Base-by-base conservation (phyloP, 2,888 invertebrate species). In the Ophonus ardosiacus region DNA sequence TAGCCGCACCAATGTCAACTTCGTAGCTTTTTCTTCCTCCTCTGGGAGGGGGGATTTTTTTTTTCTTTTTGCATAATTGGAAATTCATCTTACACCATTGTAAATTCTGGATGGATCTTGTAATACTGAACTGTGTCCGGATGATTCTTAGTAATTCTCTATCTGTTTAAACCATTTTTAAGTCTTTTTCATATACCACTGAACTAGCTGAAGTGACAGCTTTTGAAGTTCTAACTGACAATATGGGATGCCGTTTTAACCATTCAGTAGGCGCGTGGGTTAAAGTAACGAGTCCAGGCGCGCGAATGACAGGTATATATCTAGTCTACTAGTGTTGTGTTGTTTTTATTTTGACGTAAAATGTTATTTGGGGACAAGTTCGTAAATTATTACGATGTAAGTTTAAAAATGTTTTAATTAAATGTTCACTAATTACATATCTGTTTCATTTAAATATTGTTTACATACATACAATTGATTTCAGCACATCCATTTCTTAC, bases 131-230 rank as follows among this genome's bases (percentile, higher is more conserved):
- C n/a, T n/a, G n/a, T n/a, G n/a, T n/a, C n/a, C n/a, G n/a, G n/a
- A n/a, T n/a, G n/a, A n/a, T n/a, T n/a, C n/a, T n/a, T n/a, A n/a
- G n/a, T n/a, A n/a, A n/a, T n/a, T n/a, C n/a, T n/a, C n/a, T n/a
- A n/a, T n/a, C n/a, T n/a, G n/a, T n/a, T n/a, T n/a, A n/a, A n/a
- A n/a, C n/a, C n/a, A n/a, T n/a, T n/a, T n/a, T n/a, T n/a, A n/a
- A n/a, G n/a, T n/a, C n/a, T n/a, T n/a, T n/a, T n/a, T n/a, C n/a
- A n/a, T n/a, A n/a, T n/a, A n/a, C n/a, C n/a, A n/a, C n/a, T n/a
- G n/a, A n/a, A n/a, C n/a, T n/a, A n/a, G 89, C 89, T 38, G 88
- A 85, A 83, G 90, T 89, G 7, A 90, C 89, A 71, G 88, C 88
- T 87, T 90, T 89, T 1, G 88, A 68, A 57, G 88, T 88, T 24